Conservation (phyloP, 1,140 invertebrate species). For the Pantala flavescens region DNA sequence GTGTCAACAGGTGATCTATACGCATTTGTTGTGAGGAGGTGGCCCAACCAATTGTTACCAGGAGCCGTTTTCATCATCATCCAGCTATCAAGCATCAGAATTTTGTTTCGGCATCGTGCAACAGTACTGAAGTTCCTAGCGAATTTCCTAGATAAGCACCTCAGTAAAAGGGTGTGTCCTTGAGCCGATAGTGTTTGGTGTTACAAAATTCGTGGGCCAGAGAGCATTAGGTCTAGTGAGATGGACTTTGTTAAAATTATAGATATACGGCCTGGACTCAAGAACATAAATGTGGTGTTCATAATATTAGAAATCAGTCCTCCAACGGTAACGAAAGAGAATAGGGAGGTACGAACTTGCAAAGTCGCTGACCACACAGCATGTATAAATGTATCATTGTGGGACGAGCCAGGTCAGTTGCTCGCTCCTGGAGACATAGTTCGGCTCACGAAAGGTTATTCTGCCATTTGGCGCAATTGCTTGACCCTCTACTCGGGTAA, state of each 20-base stretch:
- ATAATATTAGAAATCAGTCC: slow-evolving; percentile 86
- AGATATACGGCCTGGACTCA: slow-evolving; percentile 76
- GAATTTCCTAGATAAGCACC: background rate
- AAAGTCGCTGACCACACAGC: slow-evolving; percentile 88
- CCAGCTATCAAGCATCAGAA: background rate
- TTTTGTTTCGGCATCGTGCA: background rate
- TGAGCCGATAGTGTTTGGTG: background rate
- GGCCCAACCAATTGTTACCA: background rate
- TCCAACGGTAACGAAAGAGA: slow-evolving; percentile 86
- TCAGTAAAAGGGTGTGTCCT: background rate
- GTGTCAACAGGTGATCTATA: background rate
- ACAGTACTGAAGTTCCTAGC: background rate
- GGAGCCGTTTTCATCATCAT: background rate
- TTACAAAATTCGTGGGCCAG: slow-evolving; percentile 1
- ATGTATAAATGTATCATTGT: slow-evolving; percentile 86
- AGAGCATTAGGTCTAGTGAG: background rate
- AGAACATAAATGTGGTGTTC: slow-evolving; percentile 85
- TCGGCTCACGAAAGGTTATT: slow-evolving; percentile 77
- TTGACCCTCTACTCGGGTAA: slow-evolving; percentile 88
- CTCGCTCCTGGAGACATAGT: slow-evolving; percentile 85
- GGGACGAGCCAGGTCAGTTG: slow-evolving; percentile 86
- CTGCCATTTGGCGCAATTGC: slow-evolving; percentile 78
- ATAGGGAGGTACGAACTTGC: slow-evolving; percentile 82
- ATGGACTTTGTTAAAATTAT: slow-evolving; percentile 58
- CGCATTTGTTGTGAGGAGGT: background rate